A percentile compares a stretch with the other conserved stretches of the same genome.
These are phyloP conservation scores for Thunnus thynnus DNA, from an alignment of 2,113 vertebrate species.

Conservation along the genomic window DNA sequence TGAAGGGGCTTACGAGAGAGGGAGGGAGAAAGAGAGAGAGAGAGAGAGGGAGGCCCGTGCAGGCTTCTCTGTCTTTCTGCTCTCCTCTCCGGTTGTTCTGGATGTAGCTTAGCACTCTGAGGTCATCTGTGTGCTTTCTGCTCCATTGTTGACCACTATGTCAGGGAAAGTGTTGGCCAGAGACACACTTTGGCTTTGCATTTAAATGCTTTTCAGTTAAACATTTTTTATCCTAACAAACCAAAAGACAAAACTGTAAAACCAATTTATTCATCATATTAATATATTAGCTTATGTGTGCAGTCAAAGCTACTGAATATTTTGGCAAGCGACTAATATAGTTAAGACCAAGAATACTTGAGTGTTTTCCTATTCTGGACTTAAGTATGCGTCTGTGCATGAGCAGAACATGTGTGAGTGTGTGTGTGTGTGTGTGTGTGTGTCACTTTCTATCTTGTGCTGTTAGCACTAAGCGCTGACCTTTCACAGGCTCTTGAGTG, in stretches of 20 bases:
- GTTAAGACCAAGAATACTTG: conserved; percentile 50
- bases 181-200: conserved; percentile 36
- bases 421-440: conserved; percentile 29
- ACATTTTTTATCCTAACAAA: conserved; percentile 23
- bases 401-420: conserved; percentile 42
- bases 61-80: conserved; percentile 78
- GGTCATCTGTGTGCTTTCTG: conserved; percentile 80
- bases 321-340: conserved; percentile 42
- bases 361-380: conserved; percentile 75
- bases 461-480: conserved; percentile 82
- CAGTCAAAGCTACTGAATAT: conserved; percentile 15
- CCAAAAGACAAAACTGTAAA: conserved; percentile 24
- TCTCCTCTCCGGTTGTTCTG: conserved; percentile 77
- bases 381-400: conserved; percentile 61
- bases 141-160: conserved; percentile 54
- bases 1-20: conserved; percentile 79
- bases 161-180: conserved; percentile 44
- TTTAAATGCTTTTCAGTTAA: conserved; percentile 36
- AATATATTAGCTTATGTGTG: background rate
- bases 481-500: conserved; percentile 92
- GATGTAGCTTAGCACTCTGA: conserved; percentile 76
- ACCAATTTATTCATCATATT: background rate
- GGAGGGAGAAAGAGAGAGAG: conserved; percentile 47
- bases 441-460: conserved; percentile 71
- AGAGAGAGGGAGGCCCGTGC: conserved; percentile 61